These are phyloP conservation scores for Discoglossus pictus DNA, from an alignment of 2,797 vertebrate species.

Conservation along the genomic window DNA sequence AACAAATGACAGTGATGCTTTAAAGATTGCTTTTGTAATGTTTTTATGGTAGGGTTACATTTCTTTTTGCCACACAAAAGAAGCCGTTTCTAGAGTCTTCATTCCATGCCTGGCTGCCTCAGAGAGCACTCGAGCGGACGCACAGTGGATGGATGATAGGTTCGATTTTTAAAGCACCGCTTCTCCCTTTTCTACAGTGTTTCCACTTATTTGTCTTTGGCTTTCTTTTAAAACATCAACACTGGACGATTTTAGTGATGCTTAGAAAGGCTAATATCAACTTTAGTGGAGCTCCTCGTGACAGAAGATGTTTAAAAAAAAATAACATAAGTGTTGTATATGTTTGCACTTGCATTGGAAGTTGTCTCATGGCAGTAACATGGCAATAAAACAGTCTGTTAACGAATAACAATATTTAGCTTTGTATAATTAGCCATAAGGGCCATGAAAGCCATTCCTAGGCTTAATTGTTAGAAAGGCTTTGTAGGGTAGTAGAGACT, in stretches of 20 bases:
- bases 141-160: slow-evolving; percentile 33
- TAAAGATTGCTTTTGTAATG: too few species aligned
- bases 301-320: too few species aligned
- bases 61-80: slow-evolving; percentile 20
- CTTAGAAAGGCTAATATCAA: slow-evolving; percentile 18
- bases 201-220: slow-evolving; percentile 36
- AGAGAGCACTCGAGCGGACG: slow-evolving; percentile 20
- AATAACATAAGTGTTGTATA: too few species aligned
- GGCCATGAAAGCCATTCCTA: too few species aligned
- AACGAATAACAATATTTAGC: too few species aligned
- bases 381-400: too few species aligned
- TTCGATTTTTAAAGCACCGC: slow-evolving; percentile 43
- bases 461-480: too few species aligned
- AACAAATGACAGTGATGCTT: too few species aligned
- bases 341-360: too few species aligned
- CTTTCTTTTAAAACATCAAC: slow-evolving; percentile 38
- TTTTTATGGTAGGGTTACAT: slow-evolving; percentile 10
- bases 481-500: too few species aligned
- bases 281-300: slow-evolving; percentile 6
- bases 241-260: slow-evolving; percentile 16
- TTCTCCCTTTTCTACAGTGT: slow-evolving; percentile 30
- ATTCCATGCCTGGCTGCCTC: slow-evolving; percentile 41
- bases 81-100: slow-evolving; percentile 28
- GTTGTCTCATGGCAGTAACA: too few species aligned
- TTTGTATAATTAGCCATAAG: too few species aligned